Evolutionary conservation across 2,797 vertebrate species (phyloP).

Genomic region (Darevskia nairensis): DNA sequence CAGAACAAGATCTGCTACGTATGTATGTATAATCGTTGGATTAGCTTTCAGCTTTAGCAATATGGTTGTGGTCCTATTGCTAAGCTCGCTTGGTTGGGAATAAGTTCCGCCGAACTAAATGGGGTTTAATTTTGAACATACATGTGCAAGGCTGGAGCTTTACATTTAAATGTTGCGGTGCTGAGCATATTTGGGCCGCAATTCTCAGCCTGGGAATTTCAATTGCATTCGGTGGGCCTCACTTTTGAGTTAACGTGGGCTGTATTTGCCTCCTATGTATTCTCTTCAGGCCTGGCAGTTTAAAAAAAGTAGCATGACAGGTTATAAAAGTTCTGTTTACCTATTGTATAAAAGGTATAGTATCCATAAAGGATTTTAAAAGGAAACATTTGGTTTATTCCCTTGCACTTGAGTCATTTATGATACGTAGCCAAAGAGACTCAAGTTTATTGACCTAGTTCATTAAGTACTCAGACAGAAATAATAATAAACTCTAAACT

Average conservation of each 20-base stretch:
- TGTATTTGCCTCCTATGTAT: background rate
- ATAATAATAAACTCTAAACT: constrained; percentile 70
- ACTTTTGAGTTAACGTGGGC: background rate
- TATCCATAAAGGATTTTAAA: constrained; percentile 23
- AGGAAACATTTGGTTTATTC: constrained; percentile 67
- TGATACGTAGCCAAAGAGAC: constrained; percentile 71
- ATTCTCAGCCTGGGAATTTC: background rate
- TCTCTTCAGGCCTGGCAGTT: background rate
- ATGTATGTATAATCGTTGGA: background rate
- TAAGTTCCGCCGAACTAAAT: background rate
- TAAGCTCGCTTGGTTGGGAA: background rate
- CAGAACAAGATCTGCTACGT: background rate
- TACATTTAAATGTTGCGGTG: background rate
- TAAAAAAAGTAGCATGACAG: background rate
- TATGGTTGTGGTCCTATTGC: background rate
- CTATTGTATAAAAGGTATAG: constrained; percentile 26
- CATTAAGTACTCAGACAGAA: constrained; percentile 73
- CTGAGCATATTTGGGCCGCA: background rate
- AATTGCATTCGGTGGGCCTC: background rate
- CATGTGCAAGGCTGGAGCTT: background rate
- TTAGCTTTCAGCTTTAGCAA: background rate
- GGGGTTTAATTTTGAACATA: background rate
- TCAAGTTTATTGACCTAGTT: constrained; percentile 74
- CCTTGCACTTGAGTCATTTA: constrained; percentile 71
- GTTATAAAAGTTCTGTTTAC: constrained; percentile 35